Percentiles rank a stretch among this genome's conserved stretches.
These are phyloP conservation scores for Dolichomitus sp. DNA, from an alignment of 2,888 invertebrate species.

Conservation along the genomic window DNA sequence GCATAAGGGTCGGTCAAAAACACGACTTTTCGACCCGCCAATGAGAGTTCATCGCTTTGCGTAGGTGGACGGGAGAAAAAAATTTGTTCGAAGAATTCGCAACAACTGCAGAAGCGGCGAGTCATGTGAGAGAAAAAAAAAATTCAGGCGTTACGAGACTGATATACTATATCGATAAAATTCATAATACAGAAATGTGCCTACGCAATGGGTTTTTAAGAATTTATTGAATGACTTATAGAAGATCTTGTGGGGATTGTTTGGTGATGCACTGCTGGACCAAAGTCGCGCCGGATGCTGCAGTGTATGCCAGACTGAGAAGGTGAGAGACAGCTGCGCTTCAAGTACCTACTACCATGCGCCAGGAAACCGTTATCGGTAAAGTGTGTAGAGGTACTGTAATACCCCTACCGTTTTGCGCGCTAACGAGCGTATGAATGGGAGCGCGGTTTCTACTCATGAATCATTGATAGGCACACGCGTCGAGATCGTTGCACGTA, in stretches of 20 bases:
- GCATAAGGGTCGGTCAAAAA: conserved; percentile 45
- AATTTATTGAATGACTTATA: conserved; percentile 52
- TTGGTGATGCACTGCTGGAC: conserved; percentile 14
- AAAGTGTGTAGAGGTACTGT: conserved; percentile 33
- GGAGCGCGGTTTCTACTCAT: conserved; percentile 71
- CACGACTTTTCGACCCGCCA: conserved; percentile 47
- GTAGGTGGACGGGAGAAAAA: conserved; percentile 57
- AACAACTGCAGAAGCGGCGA: conserved; percentile 26
- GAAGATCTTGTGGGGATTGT: not conserved
- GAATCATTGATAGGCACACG: conserved; percentile 73
- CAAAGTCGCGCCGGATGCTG: conserved; percentile 12
- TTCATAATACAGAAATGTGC: conserved; percentile 51
- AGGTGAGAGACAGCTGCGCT: not conserved
- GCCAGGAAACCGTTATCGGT: conserved; percentile 29
- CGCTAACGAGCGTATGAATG: conserved; percentile 64
- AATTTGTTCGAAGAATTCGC: conserved; percentile 56
- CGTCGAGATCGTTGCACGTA: conserved; percentile 30
- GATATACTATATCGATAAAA: conserved; percentile 64
- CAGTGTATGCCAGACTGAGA: not conserved
- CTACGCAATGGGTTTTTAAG: conserved; percentile 22
- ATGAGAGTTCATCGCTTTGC: conserved; percentile 66
- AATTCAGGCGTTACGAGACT: conserved; percentile 60
- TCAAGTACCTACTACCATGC: conserved; percentile 22
- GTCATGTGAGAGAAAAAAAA: conserved; percentile 34
- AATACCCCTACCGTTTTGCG: conserved; percentile 16